phyloP scores from a whole-genome alignment of 2,797 vertebrate genomes.

The Chaetophractus vellerosus region DNA sequence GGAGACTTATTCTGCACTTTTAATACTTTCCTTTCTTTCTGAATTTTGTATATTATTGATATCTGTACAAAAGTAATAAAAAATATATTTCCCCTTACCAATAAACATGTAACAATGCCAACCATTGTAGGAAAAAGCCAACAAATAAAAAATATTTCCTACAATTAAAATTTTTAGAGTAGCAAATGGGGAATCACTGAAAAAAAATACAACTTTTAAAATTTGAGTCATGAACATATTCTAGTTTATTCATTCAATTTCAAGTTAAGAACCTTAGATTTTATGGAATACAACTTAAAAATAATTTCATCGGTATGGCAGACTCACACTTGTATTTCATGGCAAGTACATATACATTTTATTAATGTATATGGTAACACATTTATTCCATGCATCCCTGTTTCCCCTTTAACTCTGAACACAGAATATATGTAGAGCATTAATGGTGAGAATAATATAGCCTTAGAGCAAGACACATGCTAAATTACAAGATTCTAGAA shows the following conservation, averaged over 20 bases:
- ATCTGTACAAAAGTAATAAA: not conserved
- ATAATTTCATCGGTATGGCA: not conserved
- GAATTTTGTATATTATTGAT: not conserved
- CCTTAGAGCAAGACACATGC: not conserved
- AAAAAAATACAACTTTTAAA: not conserved
- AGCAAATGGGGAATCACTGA: not conserved
- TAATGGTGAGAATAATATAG: not conserved
- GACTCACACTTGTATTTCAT: not conserved
- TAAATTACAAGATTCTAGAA: not conserved
- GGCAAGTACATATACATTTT: not conserved
- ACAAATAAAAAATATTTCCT: not conserved
- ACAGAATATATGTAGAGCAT: not conserved
- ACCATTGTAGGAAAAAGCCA: not conserved
- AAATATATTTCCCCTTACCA: not conserved
- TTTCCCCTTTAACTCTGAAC: conserved; percentile 9
- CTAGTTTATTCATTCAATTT: not conserved
- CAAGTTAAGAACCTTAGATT: not conserved
- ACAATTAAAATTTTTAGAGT: not conserved
- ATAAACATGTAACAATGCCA: not conserved
- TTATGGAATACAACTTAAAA: not conserved
- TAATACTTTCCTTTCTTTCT: not conserved
- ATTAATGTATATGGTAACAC: not conserved
- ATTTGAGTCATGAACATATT: not conserved
- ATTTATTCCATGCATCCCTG: not conserved
- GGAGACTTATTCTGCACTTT: not conserved